Percentiles rank a stretch among this genome's conserved stretches.
Conservation (phyloP, 1,140 invertebrate genomes). For the Whitmania pigra region DNA sequence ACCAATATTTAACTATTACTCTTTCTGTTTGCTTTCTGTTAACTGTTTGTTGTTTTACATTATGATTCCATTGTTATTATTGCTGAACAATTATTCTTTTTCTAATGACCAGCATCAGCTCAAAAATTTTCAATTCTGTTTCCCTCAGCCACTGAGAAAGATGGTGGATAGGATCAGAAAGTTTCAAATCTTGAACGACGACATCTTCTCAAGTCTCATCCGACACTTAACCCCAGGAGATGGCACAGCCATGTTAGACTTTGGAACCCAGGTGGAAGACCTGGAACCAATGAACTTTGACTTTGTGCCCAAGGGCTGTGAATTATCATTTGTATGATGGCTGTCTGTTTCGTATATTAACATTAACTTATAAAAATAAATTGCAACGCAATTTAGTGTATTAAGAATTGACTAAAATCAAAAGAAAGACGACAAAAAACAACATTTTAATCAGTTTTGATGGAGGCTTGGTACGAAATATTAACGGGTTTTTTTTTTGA, state of each 20-base stretch:
- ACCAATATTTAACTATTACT: no score
- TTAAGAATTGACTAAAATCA: no score
- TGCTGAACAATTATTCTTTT: no score
- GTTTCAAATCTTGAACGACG: constrained; percentile 90
- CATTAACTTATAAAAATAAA: no score
- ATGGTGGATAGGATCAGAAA: constrained; percentile 90
- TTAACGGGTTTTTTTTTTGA: no score
- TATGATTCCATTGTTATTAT: no score
- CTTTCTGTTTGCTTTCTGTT: no score
- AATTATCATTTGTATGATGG: not conserved
- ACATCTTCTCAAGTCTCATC: constrained; percentile 87
- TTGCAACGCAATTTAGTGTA: no score
- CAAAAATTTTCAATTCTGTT: not conserved
- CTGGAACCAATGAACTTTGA: not conserved
- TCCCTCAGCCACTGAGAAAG: constrained; percentile 66
- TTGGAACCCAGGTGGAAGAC: not conserved
- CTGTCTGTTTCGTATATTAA: not conserved
- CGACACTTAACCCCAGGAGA: constrained; percentile 65
- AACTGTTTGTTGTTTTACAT: not conserved
- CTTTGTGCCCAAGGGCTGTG: not conserved
- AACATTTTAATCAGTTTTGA: no score
- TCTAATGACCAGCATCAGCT: not conserved
- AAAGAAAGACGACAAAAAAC: no score
- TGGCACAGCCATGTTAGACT: not conserved
- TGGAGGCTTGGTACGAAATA: no score